phyloP scores from a whole-genome alignment of 2,888 invertebrate genomes.

The Napeogenes sylphis region DNA sequence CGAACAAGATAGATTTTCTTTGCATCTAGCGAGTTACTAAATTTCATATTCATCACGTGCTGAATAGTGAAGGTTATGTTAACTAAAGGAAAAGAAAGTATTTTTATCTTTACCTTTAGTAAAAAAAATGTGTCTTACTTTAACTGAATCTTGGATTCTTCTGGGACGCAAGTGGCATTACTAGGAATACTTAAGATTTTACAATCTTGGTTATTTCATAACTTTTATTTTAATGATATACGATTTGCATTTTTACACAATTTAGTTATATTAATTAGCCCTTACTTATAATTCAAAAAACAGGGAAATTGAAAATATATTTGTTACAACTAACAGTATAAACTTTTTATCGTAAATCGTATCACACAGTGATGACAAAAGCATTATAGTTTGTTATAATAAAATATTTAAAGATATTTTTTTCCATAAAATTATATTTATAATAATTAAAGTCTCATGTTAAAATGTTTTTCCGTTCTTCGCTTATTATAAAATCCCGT shows the following conservation, averaged over 20 bases:
- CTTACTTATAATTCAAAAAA: too few species aligned
- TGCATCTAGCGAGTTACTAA: neutral
- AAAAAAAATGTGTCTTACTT: slow-evolving; percentile 29
- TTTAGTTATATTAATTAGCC: too few species aligned
- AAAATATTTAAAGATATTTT: too few species aligned
- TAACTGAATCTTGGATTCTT: slow-evolving; percentile 44
- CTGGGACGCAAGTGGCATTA: slow-evolving; percentile 44
- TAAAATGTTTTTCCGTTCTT: neutral
- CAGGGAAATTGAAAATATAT: too few species aligned
- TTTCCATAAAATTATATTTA: too few species aligned
- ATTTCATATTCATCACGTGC: slow-evolving; percentile 9
- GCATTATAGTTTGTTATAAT: too few species aligned
- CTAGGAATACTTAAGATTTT: slow-evolving; percentile 28
- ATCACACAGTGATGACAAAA: too few species aligned
- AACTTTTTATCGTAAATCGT: too few species aligned
- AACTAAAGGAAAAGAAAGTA: slow-evolving; percentile 15
- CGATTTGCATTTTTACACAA: too few species aligned
- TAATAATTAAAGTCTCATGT: too few species aligned
- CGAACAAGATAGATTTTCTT: slow-evolving; percentile 1
- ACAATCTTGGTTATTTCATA: neutral
- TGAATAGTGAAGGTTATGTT: slow-evolving; percentile 18
- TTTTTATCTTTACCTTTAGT: slow-evolving; percentile 19
- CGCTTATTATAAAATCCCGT: neutral
- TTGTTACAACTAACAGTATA: too few species aligned
- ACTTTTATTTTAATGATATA: neutral